Conservation (phyloP, 1,140 invertebrate genomes). For the Gryon sp. region DNA sequence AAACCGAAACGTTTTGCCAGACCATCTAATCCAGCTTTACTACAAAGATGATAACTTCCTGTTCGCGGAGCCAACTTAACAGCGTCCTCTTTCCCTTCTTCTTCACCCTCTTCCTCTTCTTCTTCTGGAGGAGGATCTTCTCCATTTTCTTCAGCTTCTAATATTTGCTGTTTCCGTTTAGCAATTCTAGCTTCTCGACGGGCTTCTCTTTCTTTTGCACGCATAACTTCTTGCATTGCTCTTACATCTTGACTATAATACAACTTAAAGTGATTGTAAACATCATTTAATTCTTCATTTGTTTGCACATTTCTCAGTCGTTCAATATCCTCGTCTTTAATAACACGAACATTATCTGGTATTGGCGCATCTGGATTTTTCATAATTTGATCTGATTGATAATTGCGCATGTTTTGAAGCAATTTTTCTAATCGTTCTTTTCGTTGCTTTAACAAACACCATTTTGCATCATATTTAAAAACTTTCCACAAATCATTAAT, state of each 20-base stretch:
- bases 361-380: slow-evolving; percentile 90
- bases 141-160: slow-evolving; percentile 83
- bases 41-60: slow-evolving; percentile 92
- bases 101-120: slow-evolving; percentile 72
- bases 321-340: slow-evolving; percentile 93
- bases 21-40: slow-evolving; percentile 89
- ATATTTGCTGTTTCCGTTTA: slow-evolving; percentile 75
- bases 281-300: slow-evolving; percentile 94
- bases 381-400: slow-evolving; percentile 92
- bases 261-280: slow-evolving; percentile 95
- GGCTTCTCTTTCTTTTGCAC: slow-evolving; percentile 81
- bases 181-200: slow-evolving; percentile 78
- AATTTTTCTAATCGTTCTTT: slow-evolving; percentile 91
- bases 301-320: slow-evolving; percentile 90
- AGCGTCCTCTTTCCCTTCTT: slow-evolving; percentile 82
- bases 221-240: slow-evolving; percentile 88
- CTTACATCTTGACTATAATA: slow-evolving; percentile 94
- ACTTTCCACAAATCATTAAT: slow-evolving; percentile 99
- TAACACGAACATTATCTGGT: slow-evolving; percentile 88
- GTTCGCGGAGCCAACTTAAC: slow-evolving; percentile 92
- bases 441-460: slow-evolving; percentile 94
- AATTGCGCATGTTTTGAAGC: slow-evolving; percentile 95
- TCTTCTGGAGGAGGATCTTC: slow-evolving; percentile 64
- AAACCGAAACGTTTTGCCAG: slow-evolving; percentile 96
- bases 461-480: slow-evolving; percentile 97